Percentiles rank a stretch among this genome's conserved stretches.
These are phyloP conservation scores for Andrena minutula DNA, from an alignment of 2,888 invertebrate species.

Conservation along the genomic window DNA sequence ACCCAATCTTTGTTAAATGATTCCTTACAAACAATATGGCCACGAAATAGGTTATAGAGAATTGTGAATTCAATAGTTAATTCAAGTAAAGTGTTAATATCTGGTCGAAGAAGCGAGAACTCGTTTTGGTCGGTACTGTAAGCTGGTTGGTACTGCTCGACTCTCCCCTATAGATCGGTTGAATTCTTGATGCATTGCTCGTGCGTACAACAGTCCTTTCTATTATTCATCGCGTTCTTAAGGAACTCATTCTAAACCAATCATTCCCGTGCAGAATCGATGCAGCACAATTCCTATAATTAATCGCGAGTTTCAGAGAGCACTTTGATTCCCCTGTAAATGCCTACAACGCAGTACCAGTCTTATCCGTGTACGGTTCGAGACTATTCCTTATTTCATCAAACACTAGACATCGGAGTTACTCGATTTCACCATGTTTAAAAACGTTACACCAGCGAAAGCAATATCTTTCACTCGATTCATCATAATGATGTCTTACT, in stretches of 20 bases:
- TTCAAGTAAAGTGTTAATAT: too few relatives aligned
- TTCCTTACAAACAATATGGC: too few relatives aligned
- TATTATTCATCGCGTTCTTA: background rate
- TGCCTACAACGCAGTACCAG: background rate
- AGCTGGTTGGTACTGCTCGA: too few relatives aligned
- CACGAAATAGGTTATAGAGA: too few relatives aligned
- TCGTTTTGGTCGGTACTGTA: too few relatives aligned
- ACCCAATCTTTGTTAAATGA: too few relatives aligned
- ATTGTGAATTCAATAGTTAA: too few relatives aligned
- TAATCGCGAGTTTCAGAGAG: background rate
- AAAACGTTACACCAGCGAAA: slow-evolving; percentile 25
- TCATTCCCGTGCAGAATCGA: too few relatives aligned
- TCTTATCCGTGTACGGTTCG: slow-evolving; percentile 26
- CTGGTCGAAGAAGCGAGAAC: too few relatives aligned
- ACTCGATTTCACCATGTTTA: background rate
- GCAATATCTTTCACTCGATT: slow-evolving; percentile 52
- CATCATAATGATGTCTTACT: slow-evolving; percentile 39
- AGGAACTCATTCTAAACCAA: background rate
- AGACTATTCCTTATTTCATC: slow-evolving; percentile 2
- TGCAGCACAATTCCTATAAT: background rate
- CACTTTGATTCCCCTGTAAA: background rate
- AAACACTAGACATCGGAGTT: too few relatives aligned
- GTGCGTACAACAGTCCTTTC: background rate
- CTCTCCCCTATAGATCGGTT: too few relatives aligned
- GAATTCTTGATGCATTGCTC: background rate